These are phyloP conservation scores for Actinia tenebrosa DNA, from an alignment of 64 coral and sea anemone species.

Conservation along the genomic window DNA sequence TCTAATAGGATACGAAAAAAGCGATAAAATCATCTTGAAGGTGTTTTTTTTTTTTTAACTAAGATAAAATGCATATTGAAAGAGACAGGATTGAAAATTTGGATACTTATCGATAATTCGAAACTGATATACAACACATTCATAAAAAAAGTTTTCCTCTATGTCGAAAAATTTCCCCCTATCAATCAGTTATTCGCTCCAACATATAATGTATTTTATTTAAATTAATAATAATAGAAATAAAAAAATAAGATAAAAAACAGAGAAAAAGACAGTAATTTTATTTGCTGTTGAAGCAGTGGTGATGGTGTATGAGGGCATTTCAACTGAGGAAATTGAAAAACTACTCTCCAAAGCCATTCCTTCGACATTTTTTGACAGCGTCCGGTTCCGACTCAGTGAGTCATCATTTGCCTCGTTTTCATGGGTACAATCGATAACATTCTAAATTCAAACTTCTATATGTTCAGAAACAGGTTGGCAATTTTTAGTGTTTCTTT, in stretches of 20 bases:
- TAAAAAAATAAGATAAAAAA: too few species aligned
- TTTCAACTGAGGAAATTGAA: background rate
- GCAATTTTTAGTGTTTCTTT: background rate
- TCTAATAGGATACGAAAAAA: background rate
- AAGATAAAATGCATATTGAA: too few species aligned
- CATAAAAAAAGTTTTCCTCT: too few species aligned
- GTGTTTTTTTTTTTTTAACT: background rate
- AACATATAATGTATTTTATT: background rate
- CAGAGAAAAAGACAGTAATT: background rate
- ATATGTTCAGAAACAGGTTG: background rate
- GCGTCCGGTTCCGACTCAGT: background rate
- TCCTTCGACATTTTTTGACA: background rate
- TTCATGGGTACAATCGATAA: background rate
- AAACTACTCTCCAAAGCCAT: background rate
- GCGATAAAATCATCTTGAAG: background rate
- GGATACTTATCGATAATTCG: too few species aligned
- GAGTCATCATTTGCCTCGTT: background rate
- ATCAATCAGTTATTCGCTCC: background rate
- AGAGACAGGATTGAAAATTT: too few species aligned
- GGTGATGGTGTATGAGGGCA: background rate
- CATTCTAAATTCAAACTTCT: background rate
- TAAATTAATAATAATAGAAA: background rate
- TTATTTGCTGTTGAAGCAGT: background rate
- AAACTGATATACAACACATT: too few species aligned
- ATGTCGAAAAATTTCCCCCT: too few species aligned